A percentile compares a stretch with the other conserved stretches of the same genome.
Evolutionary conservation across 2,113 vertebrate genomes (phyloP).

Genomic region (Erpornis zantholeuca): DNA sequence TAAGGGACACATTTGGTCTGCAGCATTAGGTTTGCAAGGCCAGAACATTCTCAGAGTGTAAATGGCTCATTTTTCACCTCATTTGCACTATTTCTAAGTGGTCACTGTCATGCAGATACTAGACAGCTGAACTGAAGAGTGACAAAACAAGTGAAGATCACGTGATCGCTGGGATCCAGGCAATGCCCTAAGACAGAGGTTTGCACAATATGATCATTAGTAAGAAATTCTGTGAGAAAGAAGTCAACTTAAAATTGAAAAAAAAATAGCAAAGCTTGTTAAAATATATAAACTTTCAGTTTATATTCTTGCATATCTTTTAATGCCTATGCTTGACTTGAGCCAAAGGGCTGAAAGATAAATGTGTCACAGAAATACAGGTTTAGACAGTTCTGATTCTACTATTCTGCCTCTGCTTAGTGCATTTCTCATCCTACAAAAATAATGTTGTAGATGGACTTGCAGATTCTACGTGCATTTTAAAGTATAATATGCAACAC

Average conservation of each 20-base stretch:
- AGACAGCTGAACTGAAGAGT: background rate
- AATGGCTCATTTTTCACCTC: slow-evolving; percentile 44
- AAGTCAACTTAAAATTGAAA: background rate
- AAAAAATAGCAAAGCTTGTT: background rate
- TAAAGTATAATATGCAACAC: background rate
- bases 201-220: background rate
- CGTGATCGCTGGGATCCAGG: background rate
- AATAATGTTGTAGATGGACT: background rate
- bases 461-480: background rate
- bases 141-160: slow-evolving; percentile 45
- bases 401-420: background rate
- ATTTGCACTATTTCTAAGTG: slow-evolving; percentile 33
- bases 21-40: slow-evolving; percentile 34
- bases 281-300: background rate
- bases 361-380: background rate
- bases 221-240: background rate
- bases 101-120: slow-evolving; percentile 24
- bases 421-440: background rate
- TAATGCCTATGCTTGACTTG: background rate
- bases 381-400: background rate
- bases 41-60: slow-evolving; percentile 3
- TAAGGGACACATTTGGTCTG: background rate
- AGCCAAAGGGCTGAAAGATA: slow-evolving; percentile 8
- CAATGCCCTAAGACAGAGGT: background rate
- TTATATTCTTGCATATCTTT: background rate